Evolutionary conservation across 2,113 vertebrate species (phyloP).

Genomic region (Cyrtonyx montezumae): DNA sequence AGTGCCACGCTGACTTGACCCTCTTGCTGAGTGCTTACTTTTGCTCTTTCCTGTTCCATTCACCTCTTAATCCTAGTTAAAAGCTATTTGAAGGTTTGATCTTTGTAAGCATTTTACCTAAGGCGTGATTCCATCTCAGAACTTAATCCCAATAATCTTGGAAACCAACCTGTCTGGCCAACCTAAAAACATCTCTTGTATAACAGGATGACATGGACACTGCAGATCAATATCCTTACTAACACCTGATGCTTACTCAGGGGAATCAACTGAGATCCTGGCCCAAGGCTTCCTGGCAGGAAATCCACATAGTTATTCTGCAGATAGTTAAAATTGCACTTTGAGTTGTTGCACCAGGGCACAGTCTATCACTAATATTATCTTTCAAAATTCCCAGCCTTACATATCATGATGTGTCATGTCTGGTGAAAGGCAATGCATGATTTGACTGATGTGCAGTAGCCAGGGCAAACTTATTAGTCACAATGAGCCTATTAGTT

Average conservation of each 20-base stretch:
- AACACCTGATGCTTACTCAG: background rate
- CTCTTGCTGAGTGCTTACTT: background rate
- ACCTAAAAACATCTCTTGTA: background rate
- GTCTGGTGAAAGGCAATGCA: slow-evolving; percentile 58
- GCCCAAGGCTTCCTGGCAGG: slow-evolving; percentile 7
- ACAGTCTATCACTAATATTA: slow-evolving; percentile 32
- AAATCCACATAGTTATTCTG: background rate
- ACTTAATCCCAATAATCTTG: slow-evolving; percentile 57
- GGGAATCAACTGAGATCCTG: slow-evolving; percentile 4
- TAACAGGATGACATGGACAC: background rate
- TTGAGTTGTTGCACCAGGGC: slow-evolving; percentile 48
- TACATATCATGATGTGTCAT: slow-evolving; percentile 65
- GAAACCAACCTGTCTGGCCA: background rate
- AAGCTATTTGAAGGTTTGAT: slow-evolving; percentile 49
- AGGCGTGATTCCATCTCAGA: slow-evolving; percentile 54
- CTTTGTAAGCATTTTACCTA: slow-evolving; percentile 40
- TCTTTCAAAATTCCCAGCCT: slow-evolving; percentile 68
- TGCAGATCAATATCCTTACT: background rate
- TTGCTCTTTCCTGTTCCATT: slow-evolving; percentile 47
- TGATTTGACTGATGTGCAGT: slow-evolving; percentile 61
- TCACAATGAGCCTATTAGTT: slow-evolving; percentile 48
- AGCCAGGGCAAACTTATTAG: slow-evolving; percentile 53
- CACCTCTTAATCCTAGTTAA: slow-evolving; percentile 50
- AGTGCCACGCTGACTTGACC: background rate
- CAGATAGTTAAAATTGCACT: background rate